Conservation (phyloP, 2,797 vertebrate genomes). For the Lithobates pipiens region DNA sequence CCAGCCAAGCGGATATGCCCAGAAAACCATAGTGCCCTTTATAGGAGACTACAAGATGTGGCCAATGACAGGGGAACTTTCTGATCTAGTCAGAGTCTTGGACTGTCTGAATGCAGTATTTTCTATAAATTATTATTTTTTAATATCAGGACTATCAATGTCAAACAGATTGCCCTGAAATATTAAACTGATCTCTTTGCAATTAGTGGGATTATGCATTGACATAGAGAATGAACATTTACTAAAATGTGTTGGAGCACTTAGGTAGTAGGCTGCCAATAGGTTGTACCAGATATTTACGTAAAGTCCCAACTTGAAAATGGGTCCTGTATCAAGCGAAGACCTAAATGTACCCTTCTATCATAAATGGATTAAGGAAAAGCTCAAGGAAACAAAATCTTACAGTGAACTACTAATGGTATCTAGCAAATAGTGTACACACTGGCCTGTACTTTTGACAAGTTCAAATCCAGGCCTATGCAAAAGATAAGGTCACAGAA, state of each 20-base stretch:
- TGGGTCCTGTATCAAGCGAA: no score
- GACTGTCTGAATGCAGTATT: slow-evolving; percentile 1
- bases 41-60: slow-evolving; percentile 89
- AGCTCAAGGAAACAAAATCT: no score
- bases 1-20: slow-evolving; percentile 90
- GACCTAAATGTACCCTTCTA: no score
- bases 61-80: slow-evolving; percentile 90
- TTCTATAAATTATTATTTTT: slow-evolving; percentile 34
- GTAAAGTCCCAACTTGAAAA: neutral
- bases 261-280: slow-evolving; percentile 1
- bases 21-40: slow-evolving; percentile 87
- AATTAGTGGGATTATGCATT: neutral
- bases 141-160: neutral
- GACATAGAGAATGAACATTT: neutral
- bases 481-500: neutral
- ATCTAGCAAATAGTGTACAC: neutral
- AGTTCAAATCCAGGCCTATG: no score
- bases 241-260: neutral
- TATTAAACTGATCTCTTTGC: neutral
- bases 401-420: neutral
- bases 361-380: no score
- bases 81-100: slow-evolving; percentile 69
- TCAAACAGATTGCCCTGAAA: neutral
- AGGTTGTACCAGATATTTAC: slow-evolving; percentile 20
- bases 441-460: neutral